phyloP scores from a whole-genome alignment of 2,797 vertebrate genomes.

The Poliocrania exsul region DNA sequence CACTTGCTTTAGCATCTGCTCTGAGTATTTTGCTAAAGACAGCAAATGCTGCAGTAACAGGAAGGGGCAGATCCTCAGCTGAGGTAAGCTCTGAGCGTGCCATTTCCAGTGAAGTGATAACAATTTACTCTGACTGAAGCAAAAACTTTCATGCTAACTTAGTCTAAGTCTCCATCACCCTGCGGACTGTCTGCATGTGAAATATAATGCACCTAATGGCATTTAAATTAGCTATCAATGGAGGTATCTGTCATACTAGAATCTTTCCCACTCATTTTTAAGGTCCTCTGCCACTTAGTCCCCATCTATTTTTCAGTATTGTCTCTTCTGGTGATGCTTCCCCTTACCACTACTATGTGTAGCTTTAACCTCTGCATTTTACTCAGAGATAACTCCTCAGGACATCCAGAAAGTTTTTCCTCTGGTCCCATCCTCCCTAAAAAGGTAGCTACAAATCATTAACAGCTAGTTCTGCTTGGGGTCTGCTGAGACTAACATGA shows the following conservation, averaged over 20 bases:
- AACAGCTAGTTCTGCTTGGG: background rate
- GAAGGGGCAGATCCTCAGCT: background rate
- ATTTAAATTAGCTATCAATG: constrained; percentile 27
- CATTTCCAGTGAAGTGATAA: background rate
- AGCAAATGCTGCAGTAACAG: background rate
- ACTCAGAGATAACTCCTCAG: background rate
- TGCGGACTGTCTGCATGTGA: background rate
- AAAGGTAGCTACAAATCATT: background rate
- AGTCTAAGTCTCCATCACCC: background rate
- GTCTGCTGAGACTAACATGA: background rate
- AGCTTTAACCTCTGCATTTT: background rate
- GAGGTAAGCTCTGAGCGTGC: background rate
- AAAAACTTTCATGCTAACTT: constrained; percentile 11
- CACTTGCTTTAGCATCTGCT: background rate
- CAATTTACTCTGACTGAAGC: background rate
- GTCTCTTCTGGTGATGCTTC: background rate
- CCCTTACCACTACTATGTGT: fast-evolving
- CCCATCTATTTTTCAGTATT: background rate
- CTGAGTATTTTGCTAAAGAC: background rate
- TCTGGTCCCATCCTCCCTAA: background rate
- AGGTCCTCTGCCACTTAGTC: background rate
- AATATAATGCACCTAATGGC: constrained; percentile 34
- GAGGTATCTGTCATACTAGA: background rate
- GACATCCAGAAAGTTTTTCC: background rate
- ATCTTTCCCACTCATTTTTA: background rate